A percentile compares a stretch with the other conserved stretches of the same genome.
Evolutionary conservation across 2,888 invertebrate species (phyloP).

Genomic region (Luperina testacea): DNA sequence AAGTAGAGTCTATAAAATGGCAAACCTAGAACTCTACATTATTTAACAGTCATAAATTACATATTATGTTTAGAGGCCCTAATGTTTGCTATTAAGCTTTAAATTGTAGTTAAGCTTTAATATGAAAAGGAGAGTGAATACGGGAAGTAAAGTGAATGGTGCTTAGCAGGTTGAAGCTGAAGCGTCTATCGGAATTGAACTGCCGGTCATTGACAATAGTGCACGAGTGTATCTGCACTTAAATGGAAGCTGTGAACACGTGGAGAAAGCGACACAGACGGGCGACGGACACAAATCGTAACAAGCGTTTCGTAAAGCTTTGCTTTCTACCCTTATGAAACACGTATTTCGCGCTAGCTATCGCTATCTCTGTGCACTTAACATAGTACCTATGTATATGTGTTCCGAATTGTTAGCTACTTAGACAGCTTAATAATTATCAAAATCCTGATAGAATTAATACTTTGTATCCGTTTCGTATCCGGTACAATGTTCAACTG

Average conservation of each 20-base stretch:
- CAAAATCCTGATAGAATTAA: conserved; percentile 8
- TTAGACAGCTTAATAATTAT: conserved; percentile 15
- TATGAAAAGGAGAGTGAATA: conserved; percentile 27
- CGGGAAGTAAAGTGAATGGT: conserved; percentile 36
- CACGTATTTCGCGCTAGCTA: conserved; percentile 38
- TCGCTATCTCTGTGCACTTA: background rate
- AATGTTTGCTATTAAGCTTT: conserved; percentile 12
- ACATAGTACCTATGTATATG: background rate
- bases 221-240: conserved; percentile 30
- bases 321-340: conserved; percentile 43
- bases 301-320: conserved; percentile 27
- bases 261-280: conserved; percentile 36
- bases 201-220: conserved; percentile 29
- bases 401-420: conserved; percentile 9
- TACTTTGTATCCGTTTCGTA: conserved; percentile 4
- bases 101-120: conserved; percentile 6
- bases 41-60: background rate
- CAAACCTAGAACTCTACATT: background rate
- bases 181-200: conserved; percentile 34
- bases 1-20: background rate
- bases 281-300: conserved; percentile 31
- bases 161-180: conserved; percentile 19
- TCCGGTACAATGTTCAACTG: background rate
- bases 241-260: conserved; percentile 30
- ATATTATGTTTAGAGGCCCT: background rate